Evolutionary conservation across 1,140 invertebrate species (phyloP), one percentile per base, ranked within the genome.

Genomic region (Dinoponera quadriceps): DNA sequence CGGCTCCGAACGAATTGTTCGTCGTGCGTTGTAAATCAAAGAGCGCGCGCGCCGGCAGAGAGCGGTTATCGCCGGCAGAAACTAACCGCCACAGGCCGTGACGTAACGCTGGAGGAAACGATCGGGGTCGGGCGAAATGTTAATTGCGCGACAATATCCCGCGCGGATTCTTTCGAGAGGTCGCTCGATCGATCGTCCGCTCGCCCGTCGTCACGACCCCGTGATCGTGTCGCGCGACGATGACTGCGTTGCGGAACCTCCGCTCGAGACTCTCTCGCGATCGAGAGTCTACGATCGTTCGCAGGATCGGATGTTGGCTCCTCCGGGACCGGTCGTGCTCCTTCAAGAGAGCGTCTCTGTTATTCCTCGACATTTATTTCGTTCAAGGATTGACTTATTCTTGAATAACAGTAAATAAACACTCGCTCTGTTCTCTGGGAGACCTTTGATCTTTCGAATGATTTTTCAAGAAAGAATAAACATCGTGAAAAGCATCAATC

Each of bases 121-220:
- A 81, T 72, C 27, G 57, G n/a, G n/a, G 13, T 20, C 38, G 29
- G 73, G 18, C 68, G 68, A 82, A 73, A 82, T 62, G 78, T 82
- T 82, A 82, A 82, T 82, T 73, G 55, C 55, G 55, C 55, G 78
- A 73, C 78, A 81, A 81, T 69, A 55, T 60, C 16, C 38, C 38
- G 25, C 68, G 27, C 49, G 9, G 18, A 69, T 48, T 48, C 55
- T 81, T 14, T 57, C 51, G 22, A 57, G 55, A n/a, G n/a, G 7
- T 57, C n/a, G 2, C n/a, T n/a, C 55, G n/a, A 5, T 57, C n/a
- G 2, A 2, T n/a, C 55, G 55, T 11, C 16, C 18, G 55, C 9
- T 57, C 16, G 66, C 51, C n/a, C 51, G 54, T 18, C 51, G 54
- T 71, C 33, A 48, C 33, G 65, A 44, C 3, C 5, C 3, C 71